phyloP scores from a whole-genome alignment of 2,797 vertebrate species.

The Phataginus tetradactyla region DNA sequence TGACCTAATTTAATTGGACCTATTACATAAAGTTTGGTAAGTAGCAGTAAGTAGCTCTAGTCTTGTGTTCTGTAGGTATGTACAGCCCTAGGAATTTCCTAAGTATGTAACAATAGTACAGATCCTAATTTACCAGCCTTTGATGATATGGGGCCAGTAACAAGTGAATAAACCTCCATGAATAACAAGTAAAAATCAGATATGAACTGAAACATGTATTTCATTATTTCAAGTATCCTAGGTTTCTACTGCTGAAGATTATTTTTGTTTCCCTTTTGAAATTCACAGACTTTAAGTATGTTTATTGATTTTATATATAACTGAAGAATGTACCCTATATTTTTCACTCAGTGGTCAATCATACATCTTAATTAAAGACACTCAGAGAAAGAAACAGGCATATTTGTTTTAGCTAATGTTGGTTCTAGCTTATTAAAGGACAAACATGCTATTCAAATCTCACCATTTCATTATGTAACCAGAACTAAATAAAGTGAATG shows the following conservation, averaged over 20 bases:
- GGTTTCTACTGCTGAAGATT: neutral
- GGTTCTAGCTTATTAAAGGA: neutral
- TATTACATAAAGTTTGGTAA: slow-evolving; percentile 42
- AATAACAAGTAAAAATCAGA: neutral
- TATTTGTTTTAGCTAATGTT: neutral
- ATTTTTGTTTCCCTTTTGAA: slow-evolving; percentile 22
- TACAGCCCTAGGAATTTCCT: neutral
- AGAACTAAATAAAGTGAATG: neutral
- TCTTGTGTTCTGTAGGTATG: neutral
- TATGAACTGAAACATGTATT: neutral
- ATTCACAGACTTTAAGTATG: neutral
- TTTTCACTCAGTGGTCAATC: neutral
- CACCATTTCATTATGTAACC: neutral
- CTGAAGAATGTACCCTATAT: neutral
- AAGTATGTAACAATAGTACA: neutral
- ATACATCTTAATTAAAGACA: neutral
- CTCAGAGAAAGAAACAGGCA: neutral
- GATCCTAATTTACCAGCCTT: neutral
- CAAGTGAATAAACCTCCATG: neutral
- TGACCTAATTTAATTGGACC: slow-evolving; percentile 54
- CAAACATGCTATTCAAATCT: neutral
- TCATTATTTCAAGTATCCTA: slow-evolving; percentile 38
- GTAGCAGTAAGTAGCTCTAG: neutral
- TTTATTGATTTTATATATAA: neutral
- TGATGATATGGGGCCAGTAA: neutral